These are phyloP conservation scores for Anneissia japonica DNA, from an alignment of 35 echinoderm and acorn worm species.

Conservation along the genomic window DNA sequence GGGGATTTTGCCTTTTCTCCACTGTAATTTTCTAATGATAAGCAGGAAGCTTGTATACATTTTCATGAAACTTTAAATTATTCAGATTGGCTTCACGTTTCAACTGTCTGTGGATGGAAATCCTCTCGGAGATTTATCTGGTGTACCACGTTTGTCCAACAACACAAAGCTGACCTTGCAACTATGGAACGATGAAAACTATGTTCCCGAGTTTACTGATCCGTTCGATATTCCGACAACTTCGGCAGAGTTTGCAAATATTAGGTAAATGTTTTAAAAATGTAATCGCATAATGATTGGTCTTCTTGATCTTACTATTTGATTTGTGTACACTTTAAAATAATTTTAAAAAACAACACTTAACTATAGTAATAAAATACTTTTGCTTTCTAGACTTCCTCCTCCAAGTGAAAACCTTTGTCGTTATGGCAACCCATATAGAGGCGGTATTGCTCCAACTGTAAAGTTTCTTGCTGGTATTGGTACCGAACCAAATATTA, in stretches of 20 bases:
- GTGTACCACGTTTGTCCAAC: constrained; percentile 7
- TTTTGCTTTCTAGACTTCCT: too few relatives aligned
- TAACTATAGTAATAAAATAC: too few relatives aligned
- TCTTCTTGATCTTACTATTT: too few relatives aligned
- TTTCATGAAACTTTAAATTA: too few relatives aligned
- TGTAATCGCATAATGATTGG: too few relatives aligned
- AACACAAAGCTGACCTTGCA: constrained; percentile 31
- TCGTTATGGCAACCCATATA: constrained; percentile 26
- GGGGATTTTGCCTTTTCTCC: neutral
- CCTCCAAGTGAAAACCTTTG: too few relatives aligned
- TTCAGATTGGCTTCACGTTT: constrained; percentile 15
- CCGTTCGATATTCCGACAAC: constrained; percentile 17
- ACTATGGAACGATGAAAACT: constrained; percentile 27
- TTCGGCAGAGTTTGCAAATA: neutral
- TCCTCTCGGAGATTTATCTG: neutral
- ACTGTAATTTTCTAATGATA: neutral
- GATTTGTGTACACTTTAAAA: too few relatives aligned
- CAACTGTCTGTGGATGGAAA: constrained; percentile 30
- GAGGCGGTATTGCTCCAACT: neutral
- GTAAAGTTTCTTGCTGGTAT: constrained; percentile 15
- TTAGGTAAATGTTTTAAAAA: constrained; percentile 29
- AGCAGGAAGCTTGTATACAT: too few relatives aligned
- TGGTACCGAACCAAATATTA: neutral
- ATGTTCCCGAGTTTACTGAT: constrained; percentile 3
- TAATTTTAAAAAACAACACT: too few relatives aligned